These are phyloP conservation scores for Actinernus sp. DNA, from an alignment of 92 coral and sea anemone genomes.

Conservation along the genomic window DNA sequence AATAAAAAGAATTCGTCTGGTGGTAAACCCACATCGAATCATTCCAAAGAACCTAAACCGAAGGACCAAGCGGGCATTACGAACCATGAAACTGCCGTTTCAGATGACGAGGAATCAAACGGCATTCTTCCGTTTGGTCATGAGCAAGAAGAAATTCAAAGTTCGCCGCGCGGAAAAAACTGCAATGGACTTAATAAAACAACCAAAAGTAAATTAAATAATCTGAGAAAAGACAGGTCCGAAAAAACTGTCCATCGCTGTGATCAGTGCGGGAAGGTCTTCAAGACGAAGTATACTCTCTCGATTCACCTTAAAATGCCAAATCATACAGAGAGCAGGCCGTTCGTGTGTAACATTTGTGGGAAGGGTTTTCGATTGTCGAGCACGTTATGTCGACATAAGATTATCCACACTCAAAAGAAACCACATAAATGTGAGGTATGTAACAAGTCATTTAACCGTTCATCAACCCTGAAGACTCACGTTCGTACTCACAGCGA, in stretches of 20 bases:
- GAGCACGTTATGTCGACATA: constrained; percentile 96
- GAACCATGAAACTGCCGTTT: not conserved
- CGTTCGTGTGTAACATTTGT: constrained; percentile 97
- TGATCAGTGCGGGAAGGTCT: constrained; percentile 95
- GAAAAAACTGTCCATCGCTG: constrained; percentile 79
- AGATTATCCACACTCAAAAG: constrained; percentile 97
- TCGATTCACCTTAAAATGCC: constrained; percentile 98
- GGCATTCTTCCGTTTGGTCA: constrained; percentile 11
- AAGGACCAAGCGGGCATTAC: constrained; percentile 28
- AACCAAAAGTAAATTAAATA: constrained; percentile 7
- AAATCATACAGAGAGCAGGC: constrained; percentile 91
- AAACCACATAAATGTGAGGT: constrained; percentile 92
- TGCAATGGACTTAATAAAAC: constrained; percentile 36
- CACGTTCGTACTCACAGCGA: constrained; percentile 97
- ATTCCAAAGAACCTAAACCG: constrained; percentile 24
- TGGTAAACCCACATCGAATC: constrained; percentile 27
- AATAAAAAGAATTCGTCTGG: constrained; percentile 90
- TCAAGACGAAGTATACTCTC: constrained; percentile 95
- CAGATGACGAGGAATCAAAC: constrained; percentile 15
- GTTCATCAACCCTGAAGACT: constrained; percentile 96
- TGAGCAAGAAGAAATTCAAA: constrained; percentile 22
- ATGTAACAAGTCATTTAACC: constrained; percentile 88
- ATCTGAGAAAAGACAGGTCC: constrained; percentile 44
- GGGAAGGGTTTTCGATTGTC: constrained; percentile 99
- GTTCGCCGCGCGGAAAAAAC: constrained; percentile 1